Percentiles rank a stretch among this genome's conserved stretches.
Evolutionary conservation across 2,113 vertebrate genomes (phyloP).

Genomic region (Odontesthes bonariensis): DNA sequence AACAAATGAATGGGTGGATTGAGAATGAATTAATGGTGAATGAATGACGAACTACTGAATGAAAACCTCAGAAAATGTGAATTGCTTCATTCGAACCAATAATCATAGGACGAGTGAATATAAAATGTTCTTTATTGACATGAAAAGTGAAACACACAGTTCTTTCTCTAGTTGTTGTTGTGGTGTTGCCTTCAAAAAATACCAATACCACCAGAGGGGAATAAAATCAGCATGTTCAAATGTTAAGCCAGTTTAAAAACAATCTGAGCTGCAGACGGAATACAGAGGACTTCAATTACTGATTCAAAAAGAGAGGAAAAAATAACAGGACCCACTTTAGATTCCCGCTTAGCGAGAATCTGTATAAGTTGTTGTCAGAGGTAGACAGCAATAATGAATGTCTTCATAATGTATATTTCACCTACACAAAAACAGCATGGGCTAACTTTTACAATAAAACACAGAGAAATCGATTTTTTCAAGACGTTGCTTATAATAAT

Average conservation of each 20-base stretch:
- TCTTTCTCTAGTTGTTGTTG: slow-evolving; percentile 84
- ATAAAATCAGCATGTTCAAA: slow-evolving; percentile 45
- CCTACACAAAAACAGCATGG: slow-evolving; percentile 65
- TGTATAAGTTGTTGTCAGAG: slow-evolving; percentile 72
- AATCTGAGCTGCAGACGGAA: slow-evolving; percentile 57
- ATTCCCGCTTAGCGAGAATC: slow-evolving; percentile 39
- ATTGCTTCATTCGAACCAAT: background rate
- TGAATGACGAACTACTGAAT: slow-evolving; percentile 25
- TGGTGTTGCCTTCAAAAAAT: slow-evolving; percentile 83
- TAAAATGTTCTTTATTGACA: slow-evolving; percentile 96
- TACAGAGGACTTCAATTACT: slow-evolving; percentile 53
- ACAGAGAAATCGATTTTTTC: slow-evolving; percentile 55
- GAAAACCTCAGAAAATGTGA: background rate
- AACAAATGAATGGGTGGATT: background rate
- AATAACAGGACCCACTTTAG: slow-evolving; percentile 26
- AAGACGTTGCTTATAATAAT: slow-evolving; percentile 58
- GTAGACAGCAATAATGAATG: slow-evolving; percentile 79
- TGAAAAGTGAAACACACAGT: slow-evolving; percentile 90
- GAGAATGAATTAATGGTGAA: background rate
- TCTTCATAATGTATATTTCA: slow-evolving; percentile 67
- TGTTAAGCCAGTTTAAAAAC: slow-evolving; percentile 46
- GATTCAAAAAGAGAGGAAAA: slow-evolving; percentile 33
- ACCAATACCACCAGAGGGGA: slow-evolving; percentile 69
- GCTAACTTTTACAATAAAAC: slow-evolving; percentile 62
- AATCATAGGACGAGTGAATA: slow-evolving; percentile 59